These are phyloP conservation scores for Torymus auratus DNA, from an alignment of 2,888 invertebrate genomes.

Conservation along the genomic window DNA sequence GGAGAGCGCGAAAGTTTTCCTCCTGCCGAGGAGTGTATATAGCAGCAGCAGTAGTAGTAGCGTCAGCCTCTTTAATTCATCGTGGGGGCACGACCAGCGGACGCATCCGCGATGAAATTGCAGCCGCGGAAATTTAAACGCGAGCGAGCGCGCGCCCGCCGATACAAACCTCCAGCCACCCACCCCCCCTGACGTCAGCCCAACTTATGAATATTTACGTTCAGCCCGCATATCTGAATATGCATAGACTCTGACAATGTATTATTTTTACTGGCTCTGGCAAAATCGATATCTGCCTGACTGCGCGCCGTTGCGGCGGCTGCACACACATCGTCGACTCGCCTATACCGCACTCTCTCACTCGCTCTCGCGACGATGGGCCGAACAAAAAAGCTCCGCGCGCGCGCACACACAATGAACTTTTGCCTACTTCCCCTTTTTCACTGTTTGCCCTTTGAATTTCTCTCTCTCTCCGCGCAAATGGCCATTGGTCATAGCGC, in stretches of 20 bases:
- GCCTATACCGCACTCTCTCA: constrained; percentile 47
- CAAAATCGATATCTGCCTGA: constrained; percentile 68
- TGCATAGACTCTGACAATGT: constrained; percentile 65
- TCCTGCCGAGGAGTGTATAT: background rate
- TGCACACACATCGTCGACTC: constrained; percentile 1
- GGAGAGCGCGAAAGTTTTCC: constrained; percentile 18
- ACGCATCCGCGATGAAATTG: constrained; percentile 36
- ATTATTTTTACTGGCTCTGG: constrained; percentile 71
- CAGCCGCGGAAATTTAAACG: no score
- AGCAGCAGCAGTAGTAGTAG: no score
- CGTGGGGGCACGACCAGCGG: background rate
- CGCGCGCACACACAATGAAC: constrained; percentile 34
- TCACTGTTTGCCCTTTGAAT: constrained; percentile 42
- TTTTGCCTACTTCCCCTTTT: constrained; percentile 46
- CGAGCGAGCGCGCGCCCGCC: background rate
- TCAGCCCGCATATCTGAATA: constrained; percentile 67
- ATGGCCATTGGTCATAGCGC: constrained; percentile 3
- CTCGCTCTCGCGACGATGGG: constrained; percentile 1
- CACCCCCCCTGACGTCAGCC: background rate
- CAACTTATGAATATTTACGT: constrained; percentile 75
- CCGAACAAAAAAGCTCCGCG: constrained; percentile 27
- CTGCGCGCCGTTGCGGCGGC: constrained; percentile 27
- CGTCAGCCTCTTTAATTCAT: constrained; percentile 13
- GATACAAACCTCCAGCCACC: constrained; percentile 9
- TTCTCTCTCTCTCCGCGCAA: constrained; percentile 2